Percentiles rank a stretch among this genome's conserved stretches.
Conservation (phyloP, 2,113 vertebrate species). For the Psettodes erumei region DNA sequence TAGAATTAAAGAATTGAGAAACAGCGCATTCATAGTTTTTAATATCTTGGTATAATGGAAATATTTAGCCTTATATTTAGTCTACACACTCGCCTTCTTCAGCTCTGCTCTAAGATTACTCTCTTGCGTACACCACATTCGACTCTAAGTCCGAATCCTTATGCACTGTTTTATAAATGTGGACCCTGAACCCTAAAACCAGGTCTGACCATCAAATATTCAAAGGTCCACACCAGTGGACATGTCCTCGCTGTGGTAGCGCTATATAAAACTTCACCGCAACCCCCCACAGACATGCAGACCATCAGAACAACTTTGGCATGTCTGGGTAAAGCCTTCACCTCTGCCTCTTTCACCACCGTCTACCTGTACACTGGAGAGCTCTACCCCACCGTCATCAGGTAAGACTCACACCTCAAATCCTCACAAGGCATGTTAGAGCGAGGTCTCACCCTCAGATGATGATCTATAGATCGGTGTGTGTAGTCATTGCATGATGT, state of each 20-base stretch:
- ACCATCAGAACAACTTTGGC: constrained; percentile 76
- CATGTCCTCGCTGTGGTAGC: neutral
- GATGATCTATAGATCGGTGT: neutral
- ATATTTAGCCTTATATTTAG: too few relatives aligned
- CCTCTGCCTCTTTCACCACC: constrained; percentile 79
- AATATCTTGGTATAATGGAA: too few relatives aligned
- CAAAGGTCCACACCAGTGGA: neutral
- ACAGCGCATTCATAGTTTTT: too few relatives aligned
- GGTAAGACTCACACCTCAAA: constrained; percentile 63
- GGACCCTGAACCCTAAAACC: too few relatives aligned
- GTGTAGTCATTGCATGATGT: neutral
- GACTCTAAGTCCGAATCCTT: too few relatives aligned
- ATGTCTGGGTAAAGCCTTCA: constrained; percentile 85
- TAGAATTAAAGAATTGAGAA: too few relatives aligned
- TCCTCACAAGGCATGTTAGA: neutral
- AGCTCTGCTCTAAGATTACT: too few relatives aligned
- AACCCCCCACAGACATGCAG: constrained; percentile 82
- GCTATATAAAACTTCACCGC: too few relatives aligned
- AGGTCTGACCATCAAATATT: neutral
- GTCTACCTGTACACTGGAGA: constrained; percentile 81
- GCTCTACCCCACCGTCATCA: constrained; percentile 85
- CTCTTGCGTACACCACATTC: too few relatives aligned
- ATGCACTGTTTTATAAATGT: too few relatives aligned
- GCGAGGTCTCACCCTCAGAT: constrained; percentile 80
- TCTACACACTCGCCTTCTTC: too few relatives aligned